Evolutionary conservation across 2,797 vertebrate genomes (phyloP).

Genomic region (Trematomus bernacchii): DNA sequence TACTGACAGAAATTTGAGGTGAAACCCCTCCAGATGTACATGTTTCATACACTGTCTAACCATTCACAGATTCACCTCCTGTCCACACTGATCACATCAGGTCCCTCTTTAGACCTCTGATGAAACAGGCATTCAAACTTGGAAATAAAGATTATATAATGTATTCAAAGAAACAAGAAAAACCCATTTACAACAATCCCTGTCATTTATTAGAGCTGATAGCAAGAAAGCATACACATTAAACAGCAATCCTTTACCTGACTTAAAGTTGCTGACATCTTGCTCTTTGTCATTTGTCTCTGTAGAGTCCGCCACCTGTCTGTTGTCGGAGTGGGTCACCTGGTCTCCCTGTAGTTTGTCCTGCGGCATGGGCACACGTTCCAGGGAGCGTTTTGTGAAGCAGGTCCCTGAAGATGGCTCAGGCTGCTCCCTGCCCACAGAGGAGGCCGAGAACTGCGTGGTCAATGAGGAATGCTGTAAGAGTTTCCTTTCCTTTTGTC

Average conservation of each 20-base stretch:
- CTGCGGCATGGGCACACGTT: constrained; percentile 92
- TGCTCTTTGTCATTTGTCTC: constrained; percentile 9
- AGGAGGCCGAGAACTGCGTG: constrained; percentile 93
- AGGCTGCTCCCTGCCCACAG: constrained; percentile 92
- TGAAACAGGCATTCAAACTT: too few species aligned
- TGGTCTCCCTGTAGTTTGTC: constrained; percentile 96
- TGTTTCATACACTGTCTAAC: background rate
- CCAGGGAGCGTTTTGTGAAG: constrained; percentile 95
- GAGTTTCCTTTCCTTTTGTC: constrained; percentile 71
- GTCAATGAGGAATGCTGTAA: constrained; percentile 97
- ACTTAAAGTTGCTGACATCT: too few species aligned
- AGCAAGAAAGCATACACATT: background rate
- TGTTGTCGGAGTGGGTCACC: constrained; percentile 99
- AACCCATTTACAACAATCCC: too few species aligned
- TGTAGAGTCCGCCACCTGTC: constrained; percentile 94
- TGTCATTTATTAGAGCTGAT: background rate
- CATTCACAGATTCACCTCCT: background rate
- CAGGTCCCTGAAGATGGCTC: constrained; percentile 98
- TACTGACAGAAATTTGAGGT: background rate
- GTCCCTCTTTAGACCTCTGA: too few species aligned
- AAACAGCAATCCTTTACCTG: background rate
- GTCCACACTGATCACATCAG: background rate
- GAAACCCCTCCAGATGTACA: background rate
- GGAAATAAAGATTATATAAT: too few species aligned
- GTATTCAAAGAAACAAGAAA: too few species aligned